Evolutionary conservation across 2,113 vertebrate genomes (phyloP), one percentile per base, ranked within the genome.

Genomic region (Pterophyllum scalare): DNA sequence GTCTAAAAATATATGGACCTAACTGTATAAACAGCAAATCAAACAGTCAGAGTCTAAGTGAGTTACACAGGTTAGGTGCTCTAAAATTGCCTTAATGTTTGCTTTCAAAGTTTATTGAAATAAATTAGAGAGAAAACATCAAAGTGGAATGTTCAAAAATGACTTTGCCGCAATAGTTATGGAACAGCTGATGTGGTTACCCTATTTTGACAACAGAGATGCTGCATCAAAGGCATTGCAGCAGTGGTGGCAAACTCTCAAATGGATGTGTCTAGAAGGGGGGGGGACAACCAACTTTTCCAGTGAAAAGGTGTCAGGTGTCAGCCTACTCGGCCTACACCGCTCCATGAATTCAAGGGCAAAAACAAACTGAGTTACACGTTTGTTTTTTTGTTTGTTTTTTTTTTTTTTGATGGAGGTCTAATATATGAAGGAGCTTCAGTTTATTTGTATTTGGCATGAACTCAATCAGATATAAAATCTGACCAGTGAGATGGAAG

Each of bases 191-290:
- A 11, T 40, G 43, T 38, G 57, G 9, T 86, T 59, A 80, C 67
- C 24, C 2, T 56, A 3, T 59, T 81, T 46, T 60, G 81, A 88
- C 77, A 83, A 54, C 77, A 84, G 67, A 77, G 38, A 24, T 13
- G 59, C 9, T 70, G 78, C 80, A 80, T 81, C 31, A 83, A 83
- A 85, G 79, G 1, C 70, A 24, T 87, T 24, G 56, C 46, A 61
- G 61, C 46, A 54, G 12, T 19, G 2, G 59, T 65, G 74, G 72
- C 14, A 56, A 19, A 20, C 60, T 72, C 54, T 77, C 57, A 83
- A 87, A 86, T 77, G 83, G 58, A 86, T 75, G 77, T 79, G 88
- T 88, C 88, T 46, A 38, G 80, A 83, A 49, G 54, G n/a, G n/a
- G n/a, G n/a, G n/a, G n/a, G n/a, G n/a, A 49, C 6, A 72, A 4